Conservation (phyloP, 2,113 vertebrate genomes). For the Eulemur macaco region DNA sequence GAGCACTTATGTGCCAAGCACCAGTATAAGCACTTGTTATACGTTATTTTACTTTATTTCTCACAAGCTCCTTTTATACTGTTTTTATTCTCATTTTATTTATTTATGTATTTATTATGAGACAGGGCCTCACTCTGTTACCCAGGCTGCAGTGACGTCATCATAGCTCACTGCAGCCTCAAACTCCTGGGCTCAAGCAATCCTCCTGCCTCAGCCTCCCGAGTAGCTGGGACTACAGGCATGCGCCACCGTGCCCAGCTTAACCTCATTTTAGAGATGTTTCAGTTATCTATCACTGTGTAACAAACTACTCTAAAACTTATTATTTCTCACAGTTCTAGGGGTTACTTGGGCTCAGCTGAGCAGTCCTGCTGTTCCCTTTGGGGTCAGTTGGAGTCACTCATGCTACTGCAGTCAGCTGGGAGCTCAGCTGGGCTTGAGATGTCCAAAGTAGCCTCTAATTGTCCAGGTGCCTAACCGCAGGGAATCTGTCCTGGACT, state of each 20-base stretch:
- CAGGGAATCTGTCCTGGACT: not conserved
- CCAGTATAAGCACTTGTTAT: not conserved
- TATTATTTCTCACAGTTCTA: not conserved
- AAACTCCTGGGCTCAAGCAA: too few relatives aligned
- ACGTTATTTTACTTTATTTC: not conserved
- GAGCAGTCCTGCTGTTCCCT: not conserved
- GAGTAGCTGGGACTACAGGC: too few relatives aligned
- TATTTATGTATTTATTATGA: too few relatives aligned
- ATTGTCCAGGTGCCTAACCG: not conserved
- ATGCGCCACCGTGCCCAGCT: too few relatives aligned
- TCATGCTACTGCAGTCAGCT: not conserved
- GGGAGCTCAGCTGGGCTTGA: not conserved
- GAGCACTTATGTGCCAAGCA: not conserved
- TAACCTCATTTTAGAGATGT: not conserved
- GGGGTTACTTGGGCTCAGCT: not conserved
- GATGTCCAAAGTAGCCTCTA: not conserved
- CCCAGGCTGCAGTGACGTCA: too few relatives aligned
- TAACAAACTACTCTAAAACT: not conserved
- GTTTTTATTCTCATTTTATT: not conserved
- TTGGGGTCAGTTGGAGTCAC: not conserved
- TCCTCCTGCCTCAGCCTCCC: too few relatives aligned
- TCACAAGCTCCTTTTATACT: not conserved
- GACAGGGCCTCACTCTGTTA: too few relatives aligned
- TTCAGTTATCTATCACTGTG: not conserved
- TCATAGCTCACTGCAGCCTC: too few relatives aligned